These are phyloP conservation scores for Phrynosoma blainvillii DNA, from an alignment of 2,113 vertebrate species.

Conservation along the genomic window DNA sequence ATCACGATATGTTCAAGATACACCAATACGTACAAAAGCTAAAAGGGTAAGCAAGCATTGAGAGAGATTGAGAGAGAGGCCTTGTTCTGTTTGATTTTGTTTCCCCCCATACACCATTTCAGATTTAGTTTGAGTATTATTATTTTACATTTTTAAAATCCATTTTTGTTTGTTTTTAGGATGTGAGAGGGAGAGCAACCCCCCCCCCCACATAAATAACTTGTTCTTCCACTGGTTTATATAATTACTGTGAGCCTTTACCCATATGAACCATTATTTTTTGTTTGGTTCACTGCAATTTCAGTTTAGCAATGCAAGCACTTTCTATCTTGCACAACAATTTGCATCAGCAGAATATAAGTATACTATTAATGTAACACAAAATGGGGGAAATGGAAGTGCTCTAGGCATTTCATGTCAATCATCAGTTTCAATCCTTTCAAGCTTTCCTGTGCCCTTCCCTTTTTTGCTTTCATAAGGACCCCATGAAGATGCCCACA, in stretches of 20 bases:
- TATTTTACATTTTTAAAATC: slow-evolving; percentile 50
- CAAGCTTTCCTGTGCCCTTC: background rate
- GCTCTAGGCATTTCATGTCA: slow-evolving; percentile 1
- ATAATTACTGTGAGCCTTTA: background rate
- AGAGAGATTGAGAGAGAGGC: background rate
- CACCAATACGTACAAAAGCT: slow-evolving; percentile 86
- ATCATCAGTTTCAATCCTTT: slow-evolving; percentile 7
- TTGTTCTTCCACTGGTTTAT: background rate
- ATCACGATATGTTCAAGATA: slow-evolving; percentile 82
- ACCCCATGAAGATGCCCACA: slow-evolving; percentile 11
- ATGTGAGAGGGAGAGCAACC: background rate
- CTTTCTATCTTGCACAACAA: slow-evolving; percentile 14
- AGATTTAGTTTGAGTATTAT: background rate
- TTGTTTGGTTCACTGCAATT: background rate
- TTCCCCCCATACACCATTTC: slow-evolving; percentile 6
- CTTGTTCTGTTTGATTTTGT: background rate
- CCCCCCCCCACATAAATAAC: background rate
- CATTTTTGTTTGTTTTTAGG: slow-evolving; percentile 45
- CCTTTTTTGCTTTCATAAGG: slow-evolving; percentile 16
- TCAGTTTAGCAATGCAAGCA: background rate
- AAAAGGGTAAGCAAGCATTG: slow-evolving; percentile 88
- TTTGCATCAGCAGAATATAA: slow-evolving; percentile 9
- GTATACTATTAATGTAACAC: background rate
- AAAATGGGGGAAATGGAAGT: background rate
- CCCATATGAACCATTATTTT: slow-evolving; percentile 22